Base-by-base conservation (phyloP, 2,113 vertebrate genomes). In the Hystrix brachyura region DNA sequence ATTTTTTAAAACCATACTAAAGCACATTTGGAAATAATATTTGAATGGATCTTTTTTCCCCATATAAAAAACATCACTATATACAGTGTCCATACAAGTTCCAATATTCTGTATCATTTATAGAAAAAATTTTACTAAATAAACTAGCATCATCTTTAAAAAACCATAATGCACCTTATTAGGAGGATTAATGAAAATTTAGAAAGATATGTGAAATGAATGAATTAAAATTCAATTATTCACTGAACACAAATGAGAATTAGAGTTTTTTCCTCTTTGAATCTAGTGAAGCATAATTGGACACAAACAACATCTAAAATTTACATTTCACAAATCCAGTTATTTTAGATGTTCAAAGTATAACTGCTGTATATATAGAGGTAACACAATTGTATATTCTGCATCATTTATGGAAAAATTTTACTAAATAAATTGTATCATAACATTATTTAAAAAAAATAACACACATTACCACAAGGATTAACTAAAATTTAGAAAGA, bases 231-330 rank as follows among this genome's bases (percentile, higher is more conserved):
- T 96, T 87, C 32, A 92, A 38, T 89, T 95, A 86, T 46, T 82
- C 87, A 92, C 38, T 93, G 29, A 88, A 91, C 27, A 78, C 12
- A 97, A 93, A 94, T 74, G 48, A 94, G 59, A 91, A 93, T 32
- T 96, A 17, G 38, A 21, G 11, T 64, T 57, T 69, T 86, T 94
- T 48, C n/a, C 87, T 89, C 85, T 91, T 78, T 62, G n/a, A 82
- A 78, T 90, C 69, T 78, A 94, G 94, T 95, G 95, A 85, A 94
- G 0, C 87, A 53, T 89, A 97, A 97, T 83, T 96, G 72, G 81
- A 92, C 38, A 38, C 38, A 38, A 38, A 38, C 38, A 38, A 38
- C 38, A 38, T 38, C 38, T 38, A 38, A 38, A 38, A 38, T 38
- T 38, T 38, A 38, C 38, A 38, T 38, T 38, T 38, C 38, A 38